phyloP scores from a whole-genome alignment of 2,113 vertebrate species.

The Tyrannus savana region DNA sequence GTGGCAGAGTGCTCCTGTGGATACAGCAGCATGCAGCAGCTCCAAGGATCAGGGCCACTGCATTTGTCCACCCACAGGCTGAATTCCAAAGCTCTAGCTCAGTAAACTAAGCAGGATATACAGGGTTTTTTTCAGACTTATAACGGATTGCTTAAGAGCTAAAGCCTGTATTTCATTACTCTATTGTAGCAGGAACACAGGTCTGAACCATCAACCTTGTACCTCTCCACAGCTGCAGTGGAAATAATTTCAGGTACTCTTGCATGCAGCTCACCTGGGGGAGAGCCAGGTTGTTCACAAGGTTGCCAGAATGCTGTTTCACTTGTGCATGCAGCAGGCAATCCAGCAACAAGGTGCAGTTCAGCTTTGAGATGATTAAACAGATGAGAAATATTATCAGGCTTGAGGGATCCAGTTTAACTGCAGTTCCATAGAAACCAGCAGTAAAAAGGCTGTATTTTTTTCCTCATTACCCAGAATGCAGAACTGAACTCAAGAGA shows the following conservation, averaged over 20 bases:
- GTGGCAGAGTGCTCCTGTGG: background rate
- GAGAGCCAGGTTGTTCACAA: background rate
- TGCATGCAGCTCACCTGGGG: background rate
- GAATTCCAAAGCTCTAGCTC: background rate
- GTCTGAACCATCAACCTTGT: background rate
- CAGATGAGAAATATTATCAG: background rate
- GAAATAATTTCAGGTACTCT: background rate
- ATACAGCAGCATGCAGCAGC: accelerated
- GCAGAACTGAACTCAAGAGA: background rate
- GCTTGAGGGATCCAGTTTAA: background rate
- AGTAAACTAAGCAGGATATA: background rate
- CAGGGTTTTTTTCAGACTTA: background rate
- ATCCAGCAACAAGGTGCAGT: background rate
- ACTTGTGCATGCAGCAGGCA: background rate
- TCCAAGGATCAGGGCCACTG: background rate
- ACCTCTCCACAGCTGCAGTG: background rate
- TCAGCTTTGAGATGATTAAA: conserved; percentile 2
- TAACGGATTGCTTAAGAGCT: background rate
- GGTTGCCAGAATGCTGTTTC: background rate
- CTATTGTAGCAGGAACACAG: background rate
- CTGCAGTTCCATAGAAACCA: background rate
- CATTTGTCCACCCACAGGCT: background rate
- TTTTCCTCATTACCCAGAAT: background rate
- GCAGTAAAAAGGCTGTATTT: background rate
- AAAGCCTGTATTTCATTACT: background rate